A percentile compares a stretch with the other conserved stretches of the same genome.
phyloP scores from a whole-genome alignment of 2,797 vertebrate genomes.

The Enteromius viviparus region DNA sequence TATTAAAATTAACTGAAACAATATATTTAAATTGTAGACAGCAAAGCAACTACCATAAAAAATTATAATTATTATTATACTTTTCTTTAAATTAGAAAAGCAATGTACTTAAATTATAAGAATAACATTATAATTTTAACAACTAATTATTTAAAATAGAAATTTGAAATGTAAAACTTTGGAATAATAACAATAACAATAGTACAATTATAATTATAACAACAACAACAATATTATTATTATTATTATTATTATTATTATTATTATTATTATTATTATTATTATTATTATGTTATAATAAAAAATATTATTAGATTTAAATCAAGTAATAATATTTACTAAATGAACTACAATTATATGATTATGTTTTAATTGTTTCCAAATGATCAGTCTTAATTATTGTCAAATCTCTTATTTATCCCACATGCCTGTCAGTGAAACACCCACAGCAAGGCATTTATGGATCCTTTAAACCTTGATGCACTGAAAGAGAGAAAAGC shows the following conservation, averaged over 20 bases:
- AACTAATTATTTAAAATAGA: neutral
- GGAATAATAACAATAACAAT: too few species aligned
- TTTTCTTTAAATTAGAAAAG: neutral
- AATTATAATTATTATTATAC: neutral
- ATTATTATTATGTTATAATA: neutral
- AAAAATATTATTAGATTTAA: neutral
- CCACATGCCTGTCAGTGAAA: neutral
- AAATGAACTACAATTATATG: neutral
- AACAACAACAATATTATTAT: too few species aligned
- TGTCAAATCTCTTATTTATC: neutral
- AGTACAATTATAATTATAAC: too few species aligned
- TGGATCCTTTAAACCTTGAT: conserved; percentile 25
- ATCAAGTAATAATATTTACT: neutral
- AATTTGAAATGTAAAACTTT: too few species aligned
- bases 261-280: neutral
- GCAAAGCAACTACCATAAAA: neutral
- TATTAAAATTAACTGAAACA: neutral
- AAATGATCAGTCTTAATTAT: neutral
- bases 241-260: too few species aligned
- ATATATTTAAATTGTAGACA: neutral
- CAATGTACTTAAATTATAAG: neutral
- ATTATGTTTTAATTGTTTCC: neutral
- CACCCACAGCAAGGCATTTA: conserved; percentile 35
- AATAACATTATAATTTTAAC: neutral
- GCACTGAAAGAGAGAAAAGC: conserved; percentile 4